phyloP scores from a whole-genome alignment of 2,888 invertebrate species.

The Adelphocoris suturalis region DNA sequence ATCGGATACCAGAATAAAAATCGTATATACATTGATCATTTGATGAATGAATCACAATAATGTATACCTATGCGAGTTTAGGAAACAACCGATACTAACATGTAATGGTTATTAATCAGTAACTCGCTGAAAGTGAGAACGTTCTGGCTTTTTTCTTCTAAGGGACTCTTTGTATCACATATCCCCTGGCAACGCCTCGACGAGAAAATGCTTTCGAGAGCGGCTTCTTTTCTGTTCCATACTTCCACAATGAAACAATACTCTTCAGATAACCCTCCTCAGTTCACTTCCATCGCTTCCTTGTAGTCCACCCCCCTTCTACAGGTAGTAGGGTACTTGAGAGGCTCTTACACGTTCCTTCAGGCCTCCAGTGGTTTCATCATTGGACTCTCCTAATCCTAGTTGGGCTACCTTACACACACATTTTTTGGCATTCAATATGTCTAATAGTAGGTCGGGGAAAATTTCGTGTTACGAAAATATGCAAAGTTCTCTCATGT shows the following conservation, averaged over 20 bases:
- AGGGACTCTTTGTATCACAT: conserved; percentile 1
- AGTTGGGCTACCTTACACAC: no score
- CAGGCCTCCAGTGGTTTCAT: conserved; percentile 1
- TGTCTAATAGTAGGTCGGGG: no score
- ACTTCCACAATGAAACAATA: not conserved
- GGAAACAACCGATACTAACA: no score
- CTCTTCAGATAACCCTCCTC: conserved; percentile 14
- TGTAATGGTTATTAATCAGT: no score
- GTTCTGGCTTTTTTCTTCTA: not conserved
- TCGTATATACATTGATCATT: no score
- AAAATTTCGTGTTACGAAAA: no score
- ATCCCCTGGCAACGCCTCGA: not conserved
- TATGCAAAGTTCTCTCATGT: no score
- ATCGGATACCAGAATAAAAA: no score
- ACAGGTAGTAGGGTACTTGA: conserved; percentile 8
- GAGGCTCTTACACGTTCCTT: conserved; percentile 31
- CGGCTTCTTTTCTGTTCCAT: not conserved
- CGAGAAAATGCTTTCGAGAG: not conserved
- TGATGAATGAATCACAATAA: no score
- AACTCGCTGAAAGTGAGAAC: no score
- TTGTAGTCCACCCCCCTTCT: not conserved
- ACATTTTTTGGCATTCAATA: no score
- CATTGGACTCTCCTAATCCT: not conserved
- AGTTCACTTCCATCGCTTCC: not conserved
- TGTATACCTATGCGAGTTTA: no score